Evolutionary conservation across 2,797 vertebrate species (phyloP), one percentile per base, ranked within the genome.

Genomic region (Acestrorhynchus altus): DNA sequence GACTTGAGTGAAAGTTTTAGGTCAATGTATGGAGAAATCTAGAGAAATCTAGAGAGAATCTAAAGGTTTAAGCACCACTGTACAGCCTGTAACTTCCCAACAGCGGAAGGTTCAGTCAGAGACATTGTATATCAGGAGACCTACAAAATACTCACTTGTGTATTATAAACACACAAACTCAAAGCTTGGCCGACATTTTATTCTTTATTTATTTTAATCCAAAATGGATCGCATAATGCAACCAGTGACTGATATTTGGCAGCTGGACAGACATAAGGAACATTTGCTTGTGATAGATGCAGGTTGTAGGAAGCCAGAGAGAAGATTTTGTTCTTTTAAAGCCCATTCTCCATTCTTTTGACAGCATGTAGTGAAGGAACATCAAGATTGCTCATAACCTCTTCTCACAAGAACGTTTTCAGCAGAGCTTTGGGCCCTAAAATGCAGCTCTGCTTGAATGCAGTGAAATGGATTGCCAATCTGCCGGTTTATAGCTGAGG

Each of bases 391-490:
- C 18, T 51, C 8, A 1, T 20, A 31, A 35, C 61, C 18, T 35
- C 18, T 67, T 63, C 22, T 44, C 52, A 61, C 54, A 28, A 1
- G n/a, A 67, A 60, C 42, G 54, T 40, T 73, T 67, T 54, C 20
- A 35, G 24, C 54, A 15, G 20, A 35, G 42, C 46, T 40, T 12
- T 35, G 26, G 28, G 15, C 57, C 7, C 15, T 8, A 4, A 72
- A 72, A 57, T 24, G 16, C 7, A 18, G 15, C 8, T 47, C 49
- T n/a, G 12, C 39, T n/a, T 24, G 47, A 49, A 73, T 52, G 63
- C 20, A 42, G 63, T 28, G 51, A 67, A 73, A 79, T 42, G 35
- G 56, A 63, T 59, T 76, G 52, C 8, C 26, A 35, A 0, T 47
- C 16, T 47, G 16, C 20, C 22, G 8, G 2, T 10, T 39, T 44